Evolutionary conservation across 2,888 invertebrate species (phyloP).

Genomic region (Penaeus monodon): DNA sequence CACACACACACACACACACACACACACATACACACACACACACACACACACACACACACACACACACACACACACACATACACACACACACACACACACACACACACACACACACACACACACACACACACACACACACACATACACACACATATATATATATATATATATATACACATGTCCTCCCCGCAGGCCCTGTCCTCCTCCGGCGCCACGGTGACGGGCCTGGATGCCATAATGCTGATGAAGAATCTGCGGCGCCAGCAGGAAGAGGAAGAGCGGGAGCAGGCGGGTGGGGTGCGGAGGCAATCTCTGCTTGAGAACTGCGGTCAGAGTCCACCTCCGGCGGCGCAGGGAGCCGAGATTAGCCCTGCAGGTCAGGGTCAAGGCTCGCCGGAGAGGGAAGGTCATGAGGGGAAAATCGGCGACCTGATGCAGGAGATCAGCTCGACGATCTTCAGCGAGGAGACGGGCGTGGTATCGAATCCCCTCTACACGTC

Average conservation of each 20-base stretch:
- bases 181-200: constrained; percentile 32
- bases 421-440: constrained; percentile 10
- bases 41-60: no score
- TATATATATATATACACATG: no score
- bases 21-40: no score
- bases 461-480: constrained; percentile 20
- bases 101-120: no score
- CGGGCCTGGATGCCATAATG: constrained; percentile 51
- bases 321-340: background rate
- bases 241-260: constrained; percentile 45
- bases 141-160: no score
- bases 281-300: constrained; percentile 7
- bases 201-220: constrained; percentile 51
- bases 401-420: constrained; percentile 1
- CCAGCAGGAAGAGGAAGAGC: constrained; percentile 41
- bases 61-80: no score
- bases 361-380: background rate
- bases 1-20: no score
- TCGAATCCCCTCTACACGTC: constrained; percentile 36
- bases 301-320: background rate
- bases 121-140: no score
- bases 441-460: constrained; percentile 10
- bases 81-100: no score
- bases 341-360: background rate
- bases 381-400: background rate